A percentile compares a stretch with the other conserved stretches of the same genome.
These are phyloP conservation scores for Peromyscus maniculatus DNA, from an alignment of 2,113 vertebrate species.

Conservation along the genomic window DNA sequence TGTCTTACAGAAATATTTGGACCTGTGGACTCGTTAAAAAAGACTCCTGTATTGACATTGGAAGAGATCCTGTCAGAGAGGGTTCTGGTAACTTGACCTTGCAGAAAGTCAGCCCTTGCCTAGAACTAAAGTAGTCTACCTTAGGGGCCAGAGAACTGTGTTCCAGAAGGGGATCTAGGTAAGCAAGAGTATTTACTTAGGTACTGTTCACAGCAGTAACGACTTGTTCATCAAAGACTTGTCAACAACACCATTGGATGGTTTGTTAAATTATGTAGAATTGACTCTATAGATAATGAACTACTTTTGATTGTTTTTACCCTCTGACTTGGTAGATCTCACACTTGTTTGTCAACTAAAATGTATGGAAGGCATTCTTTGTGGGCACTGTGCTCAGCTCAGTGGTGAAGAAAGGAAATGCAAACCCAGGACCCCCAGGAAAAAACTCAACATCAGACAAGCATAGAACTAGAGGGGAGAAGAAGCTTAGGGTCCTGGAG, in stretches of 20 bases:
- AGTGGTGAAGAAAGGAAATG: not conserved
- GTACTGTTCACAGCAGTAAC: not conserved
- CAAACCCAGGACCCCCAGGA: not conserved
- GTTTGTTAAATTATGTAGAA: conserved; percentile 2
- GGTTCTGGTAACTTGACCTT: not conserved
- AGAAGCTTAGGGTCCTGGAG: not conserved
- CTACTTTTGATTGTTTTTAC: not conserved
- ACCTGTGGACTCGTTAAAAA: not conserved
- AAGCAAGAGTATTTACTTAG: not conserved
- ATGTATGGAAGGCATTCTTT: not conserved
- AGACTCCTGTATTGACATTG: not conserved
- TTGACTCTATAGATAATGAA: conserved; percentile 3
- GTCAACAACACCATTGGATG: not conserved
- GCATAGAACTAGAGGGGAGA: not conserved
- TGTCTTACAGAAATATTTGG: conserved; percentile 19
- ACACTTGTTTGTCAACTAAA: not conserved
- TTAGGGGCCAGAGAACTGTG: not conserved
- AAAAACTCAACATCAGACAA: not conserved
- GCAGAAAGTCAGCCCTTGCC: not conserved
- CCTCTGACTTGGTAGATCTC: not conserved
- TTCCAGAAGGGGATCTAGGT: not conserved
- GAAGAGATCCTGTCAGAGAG: not conserved
- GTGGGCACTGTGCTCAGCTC: not conserved
- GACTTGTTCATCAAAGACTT: not conserved
- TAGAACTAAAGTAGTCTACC: not conserved